phyloP scores from a whole-genome alignment of 2,888 invertebrate species.

The Cabera pusaria region DNA sequence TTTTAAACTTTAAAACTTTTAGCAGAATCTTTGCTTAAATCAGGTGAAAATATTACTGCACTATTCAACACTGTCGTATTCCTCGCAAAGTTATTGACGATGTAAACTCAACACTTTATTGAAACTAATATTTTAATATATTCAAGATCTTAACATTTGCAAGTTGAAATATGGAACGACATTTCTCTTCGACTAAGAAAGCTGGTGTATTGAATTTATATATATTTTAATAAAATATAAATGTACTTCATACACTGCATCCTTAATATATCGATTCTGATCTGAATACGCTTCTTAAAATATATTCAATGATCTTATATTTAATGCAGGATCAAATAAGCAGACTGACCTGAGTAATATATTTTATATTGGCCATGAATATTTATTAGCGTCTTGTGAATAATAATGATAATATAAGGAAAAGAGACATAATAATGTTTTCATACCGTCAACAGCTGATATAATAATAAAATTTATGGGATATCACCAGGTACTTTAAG shows the following conservation, averaged over 20 bases:
- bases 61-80: no score
- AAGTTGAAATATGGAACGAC: background rate
- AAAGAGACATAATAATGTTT: conserved; percentile 9
- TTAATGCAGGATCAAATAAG: conserved; percentile 34
- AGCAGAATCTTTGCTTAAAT: no score
- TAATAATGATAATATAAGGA: conserved; percentile 10
- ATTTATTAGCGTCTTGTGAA: conserved; percentile 19
- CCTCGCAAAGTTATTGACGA: background rate
- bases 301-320: conserved; percentile 28
- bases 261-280: conserved; percentile 4
- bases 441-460: conserved; percentile 16
- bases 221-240: conserved; percentile 6
- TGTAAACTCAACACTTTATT: conserved; percentile 1
- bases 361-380: conserved; percentile 26
- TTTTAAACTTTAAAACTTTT: no score
- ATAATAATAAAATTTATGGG: conserved; percentile 2
- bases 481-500: no score
- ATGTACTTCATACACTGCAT: conserved; percentile 6
- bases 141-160: conserved; percentile 5
- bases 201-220: conserved; percentile 21
- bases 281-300: no score
- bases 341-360: conserved; percentile 34
- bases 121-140: conserved; percentile 16
- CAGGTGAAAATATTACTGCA: no score
- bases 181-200: conserved; percentile 7